These are phyloP conservation scores for Danionella cerebrum DNA, from an alignment of 2,113 vertebrate species.

Conservation along the genomic window DNA sequence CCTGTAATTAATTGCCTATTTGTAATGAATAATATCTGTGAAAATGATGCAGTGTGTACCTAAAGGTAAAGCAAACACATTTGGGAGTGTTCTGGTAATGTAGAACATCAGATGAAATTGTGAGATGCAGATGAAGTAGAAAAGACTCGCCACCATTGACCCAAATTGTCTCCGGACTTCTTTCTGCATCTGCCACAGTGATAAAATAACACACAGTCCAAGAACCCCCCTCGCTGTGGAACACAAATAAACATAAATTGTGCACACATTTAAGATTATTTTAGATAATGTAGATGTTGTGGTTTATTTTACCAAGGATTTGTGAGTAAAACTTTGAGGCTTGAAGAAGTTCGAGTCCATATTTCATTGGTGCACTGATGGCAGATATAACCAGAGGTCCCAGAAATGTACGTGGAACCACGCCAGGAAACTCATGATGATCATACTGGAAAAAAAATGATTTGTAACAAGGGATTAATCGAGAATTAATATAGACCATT, in stretches of 20 bases:
- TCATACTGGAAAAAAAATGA: slow-evolving; percentile 76
- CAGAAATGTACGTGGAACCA: slow-evolving; percentile 88
- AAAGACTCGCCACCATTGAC: slow-evolving; percentile 70
- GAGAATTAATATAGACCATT: too few species aligned
- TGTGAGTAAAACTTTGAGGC: slow-evolving; percentile 82
- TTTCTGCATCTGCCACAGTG: slow-evolving; percentile 79
- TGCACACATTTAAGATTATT: background rate
- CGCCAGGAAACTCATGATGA: slow-evolving; percentile 90
- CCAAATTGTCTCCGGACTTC: slow-evolving; percentile 84
- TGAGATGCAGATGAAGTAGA: slow-evolving; percentile 79
- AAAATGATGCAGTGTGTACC: slow-evolving; percentile 56
- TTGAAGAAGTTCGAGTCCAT: slow-evolving; percentile 63
- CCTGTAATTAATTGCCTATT: too few species aligned
- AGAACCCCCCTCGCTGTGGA: slow-evolving; percentile 75
- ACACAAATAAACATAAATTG: slow-evolving; percentile 22
- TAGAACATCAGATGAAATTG: slow-evolving; percentile 99
- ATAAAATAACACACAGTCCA: slow-evolving; percentile 70
- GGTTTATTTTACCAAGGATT: slow-evolving; percentile 44
- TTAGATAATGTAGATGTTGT: background rate
- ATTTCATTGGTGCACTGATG: slow-evolving; percentile 72
- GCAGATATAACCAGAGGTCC: slow-evolving; percentile 77
- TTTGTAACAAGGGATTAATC: too few species aligned
- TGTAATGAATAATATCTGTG: background rate
- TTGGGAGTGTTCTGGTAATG: slow-evolving; percentile 86
- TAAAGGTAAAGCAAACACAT: slow-evolving; percentile 81